These are phyloP conservation scores for Dinocampus coccinellae DNA, from an alignment of 2,888 invertebrate species.

Conservation along the genomic window DNA sequence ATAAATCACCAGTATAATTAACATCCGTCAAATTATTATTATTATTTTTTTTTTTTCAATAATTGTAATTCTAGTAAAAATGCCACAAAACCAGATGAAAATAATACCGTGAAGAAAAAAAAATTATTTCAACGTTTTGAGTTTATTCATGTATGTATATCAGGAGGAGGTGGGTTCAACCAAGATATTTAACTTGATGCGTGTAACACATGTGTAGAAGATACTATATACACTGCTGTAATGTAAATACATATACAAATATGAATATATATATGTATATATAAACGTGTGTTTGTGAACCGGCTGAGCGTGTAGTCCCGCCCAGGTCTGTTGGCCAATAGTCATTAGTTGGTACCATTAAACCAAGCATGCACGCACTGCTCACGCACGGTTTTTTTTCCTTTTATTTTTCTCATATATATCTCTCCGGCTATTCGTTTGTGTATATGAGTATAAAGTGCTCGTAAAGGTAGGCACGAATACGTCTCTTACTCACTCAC, in stretches of 20 bases:
- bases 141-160: neutral
- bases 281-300: slow-evolving; percentile 40
- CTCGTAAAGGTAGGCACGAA: slow-evolving; percentile 28
- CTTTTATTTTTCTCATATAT: neutral
- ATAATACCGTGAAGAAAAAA: neutral
- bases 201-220: neutral
- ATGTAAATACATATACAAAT: slow-evolving; percentile 11
- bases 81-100: too few species aligned
- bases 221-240: slow-evolving; percentile 2
- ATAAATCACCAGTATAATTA: neutral
- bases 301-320: slow-evolving; percentile 64
- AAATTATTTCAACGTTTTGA: neutral
- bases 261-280: neutral
- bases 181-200: slow-evolving; percentile 7
- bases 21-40: too few species aligned
- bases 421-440: neutral
- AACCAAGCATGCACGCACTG: slow-evolving; percentile 62
- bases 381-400: slow-evolving; percentile 47
- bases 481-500: slow-evolving; percentile 9
- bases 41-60: too few species aligned
- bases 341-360: slow-evolving; percentile 70
- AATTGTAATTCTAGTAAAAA: too few species aligned
- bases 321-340: slow-evolving; percentile 69
- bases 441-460: neutral
- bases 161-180: neutral